Evolutionary conservation across 2,113 vertebrate species (phyloP).

Genomic region (Oncorhynchus mykiss): DNA sequence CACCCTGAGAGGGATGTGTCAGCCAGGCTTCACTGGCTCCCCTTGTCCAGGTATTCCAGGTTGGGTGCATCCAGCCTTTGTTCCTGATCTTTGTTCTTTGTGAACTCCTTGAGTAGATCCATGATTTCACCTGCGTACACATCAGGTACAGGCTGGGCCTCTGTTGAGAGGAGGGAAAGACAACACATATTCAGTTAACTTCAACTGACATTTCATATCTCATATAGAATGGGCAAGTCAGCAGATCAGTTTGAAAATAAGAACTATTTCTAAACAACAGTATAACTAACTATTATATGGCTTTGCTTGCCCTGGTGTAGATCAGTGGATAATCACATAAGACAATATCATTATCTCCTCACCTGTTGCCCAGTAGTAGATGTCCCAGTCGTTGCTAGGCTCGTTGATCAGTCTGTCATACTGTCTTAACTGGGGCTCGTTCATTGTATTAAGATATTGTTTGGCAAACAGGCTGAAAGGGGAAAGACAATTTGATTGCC

Average conservation of each 20-base stretch:
- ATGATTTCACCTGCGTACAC: slow-evolving; percentile 77
- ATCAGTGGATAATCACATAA: too few relatives aligned
- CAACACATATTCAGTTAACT: slow-evolving; percentile 40
- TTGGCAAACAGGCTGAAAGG: slow-evolving; percentile 89
- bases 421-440: slow-evolving; percentile 81
- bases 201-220: not conserved
- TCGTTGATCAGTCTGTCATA: slow-evolving; percentile 96
- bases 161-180: slow-evolving; percentile 42
- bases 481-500: not conserved
- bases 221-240: not conserved
- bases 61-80: slow-evolving; percentile 73
- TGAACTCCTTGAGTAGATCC: slow-evolving; percentile 87
- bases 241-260: too few relatives aligned
- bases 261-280: too few relatives aligned
- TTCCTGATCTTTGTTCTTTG: slow-evolving; percentile 86
- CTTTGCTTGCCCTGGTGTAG: too few relatives aligned
- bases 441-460: slow-evolving; percentile 86
- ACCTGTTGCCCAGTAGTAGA: slow-evolving; percentile 98
- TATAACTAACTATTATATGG: too few relatives aligned
- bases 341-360: slow-evolving; percentile 18
- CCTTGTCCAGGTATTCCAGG: slow-evolving; percentile 75
- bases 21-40: slow-evolving; percentile 42
- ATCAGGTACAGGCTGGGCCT: slow-evolving; percentile 69
- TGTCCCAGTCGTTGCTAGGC: slow-evolving; percentile 98
- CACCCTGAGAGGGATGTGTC: too few relatives aligned